Percentiles rank a stretch among this genome's conserved stretches.
Conservation (phyloP, 1,140 invertebrate genomes). For the Andrena cerasifolii region DNA sequence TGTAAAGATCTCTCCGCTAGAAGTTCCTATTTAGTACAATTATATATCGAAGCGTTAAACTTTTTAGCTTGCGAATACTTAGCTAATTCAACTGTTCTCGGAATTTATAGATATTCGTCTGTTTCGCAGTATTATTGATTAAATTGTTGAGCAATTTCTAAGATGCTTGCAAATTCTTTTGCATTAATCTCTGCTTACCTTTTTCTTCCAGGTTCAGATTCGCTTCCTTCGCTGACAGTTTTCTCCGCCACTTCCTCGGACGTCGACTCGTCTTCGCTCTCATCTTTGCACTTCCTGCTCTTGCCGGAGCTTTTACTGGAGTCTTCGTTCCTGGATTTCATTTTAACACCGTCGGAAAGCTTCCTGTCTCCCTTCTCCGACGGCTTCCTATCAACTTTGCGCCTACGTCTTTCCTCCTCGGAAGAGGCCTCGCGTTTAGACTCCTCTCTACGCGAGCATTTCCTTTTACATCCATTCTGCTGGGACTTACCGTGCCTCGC, state of each 20-base stretch:
- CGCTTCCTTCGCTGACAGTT: constrained; percentile 57
- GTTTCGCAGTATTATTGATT: neutral
- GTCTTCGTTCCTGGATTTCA: constrained; percentile 58
- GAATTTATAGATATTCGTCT: neutral
- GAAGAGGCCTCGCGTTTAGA: constrained; percentile 72
- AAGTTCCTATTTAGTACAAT: neutral
- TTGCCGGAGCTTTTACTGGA: constrained; percentile 52
- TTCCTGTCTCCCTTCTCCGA: constrained; percentile 53
- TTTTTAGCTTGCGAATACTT: neutral
- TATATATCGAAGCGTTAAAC: neutral
- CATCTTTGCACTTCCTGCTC: constrained; percentile 39
- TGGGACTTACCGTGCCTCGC: constrained; percentile 67
- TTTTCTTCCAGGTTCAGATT: constrained; percentile 67
- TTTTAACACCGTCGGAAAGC: constrained; percentile 28
- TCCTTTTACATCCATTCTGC: constrained; percentile 61
- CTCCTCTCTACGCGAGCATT: constrained; percentile 61
- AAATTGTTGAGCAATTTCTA: neutral
- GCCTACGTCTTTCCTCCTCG: constrained; percentile 66
- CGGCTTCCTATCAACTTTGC: constrained; percentile 41
- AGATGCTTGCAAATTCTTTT: too few species aligned
- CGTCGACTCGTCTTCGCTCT: constrained; percentile 57
- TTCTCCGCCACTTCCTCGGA: constrained; percentile 51
- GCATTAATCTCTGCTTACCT: constrained; percentile 63
- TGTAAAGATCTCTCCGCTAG: neutral
- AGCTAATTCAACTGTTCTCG: neutral